A percentile compares a stretch with the other conserved stretches of the same genome.
phyloP scores from a whole-genome alignment of 2,113 vertebrate genomes.

The Sander vitreus region DNA sequence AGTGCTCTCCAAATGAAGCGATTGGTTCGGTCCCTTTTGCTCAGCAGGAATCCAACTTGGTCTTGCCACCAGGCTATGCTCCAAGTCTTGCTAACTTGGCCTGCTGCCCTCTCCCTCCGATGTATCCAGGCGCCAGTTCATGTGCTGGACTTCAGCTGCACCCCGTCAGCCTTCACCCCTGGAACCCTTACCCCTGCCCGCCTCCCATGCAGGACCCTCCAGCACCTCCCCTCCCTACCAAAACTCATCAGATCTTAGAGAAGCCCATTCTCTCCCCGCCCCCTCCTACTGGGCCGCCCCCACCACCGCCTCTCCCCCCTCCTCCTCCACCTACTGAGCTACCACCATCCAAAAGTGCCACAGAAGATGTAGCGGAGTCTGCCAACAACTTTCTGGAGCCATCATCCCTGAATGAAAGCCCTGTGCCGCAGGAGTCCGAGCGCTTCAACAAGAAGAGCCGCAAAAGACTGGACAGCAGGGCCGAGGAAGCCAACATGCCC shows the following conservation, averaged over 20 bases:
- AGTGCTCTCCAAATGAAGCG: conserved; percentile 90
- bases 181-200: conserved; percentile 93
- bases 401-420: conserved; percentile 93
- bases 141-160: conserved; percentile 95
- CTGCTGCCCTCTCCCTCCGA: conserved; percentile 94
- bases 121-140: conserved; percentile 92
- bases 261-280: conserved; percentile 88
- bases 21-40: conserved; percentile 87
- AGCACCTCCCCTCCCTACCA: conserved; percentile 85
- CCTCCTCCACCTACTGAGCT: conserved; percentile 88
- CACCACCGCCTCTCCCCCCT: conserved; percentile 84
- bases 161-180: conserved; percentile 92
- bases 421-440: conserved; percentile 91
- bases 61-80: conserved; percentile 91
- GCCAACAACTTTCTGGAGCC: conserved; percentile 94
- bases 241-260: conserved; percentile 91
- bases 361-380: conserved; percentile 91
- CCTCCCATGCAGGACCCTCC: conserved; percentile 90
- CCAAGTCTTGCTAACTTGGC: conserved; percentile 87
- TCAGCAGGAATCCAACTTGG: conserved; percentile 90
- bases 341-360: conserved; percentile 87
- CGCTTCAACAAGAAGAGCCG: conserved; percentile 94
- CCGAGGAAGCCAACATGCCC: conserved; percentile 92
- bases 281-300: conserved; percentile 79
- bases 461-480: conserved; percentile 93